Evolutionary conservation across 2,888 invertebrate genomes (phyloP), one percentile per base, ranked within the genome.

Genomic region (Rhimphoctona megacephalus): DNA sequence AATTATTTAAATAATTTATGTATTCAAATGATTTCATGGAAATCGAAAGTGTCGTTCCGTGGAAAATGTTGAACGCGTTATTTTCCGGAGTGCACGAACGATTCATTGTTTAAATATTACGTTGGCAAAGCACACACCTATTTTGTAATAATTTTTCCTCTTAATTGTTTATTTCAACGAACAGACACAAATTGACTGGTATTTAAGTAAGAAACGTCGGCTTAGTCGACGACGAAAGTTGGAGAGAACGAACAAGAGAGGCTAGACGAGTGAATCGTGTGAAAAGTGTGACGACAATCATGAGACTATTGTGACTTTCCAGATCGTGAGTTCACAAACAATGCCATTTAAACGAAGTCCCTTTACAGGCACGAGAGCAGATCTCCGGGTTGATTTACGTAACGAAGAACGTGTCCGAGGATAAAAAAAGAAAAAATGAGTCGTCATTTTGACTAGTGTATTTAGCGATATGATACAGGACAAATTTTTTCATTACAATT

Each of bases 401-500:
- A 30, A 61, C 61, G 30, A 30, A 49, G 2, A 66, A n/a, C 30
- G 14, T 33, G 7, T 43, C 1, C 1, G 8, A 25, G 46, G 77
- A 79, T 33, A 9, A 85, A 69, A 82, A 74, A 39, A 6, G 39
- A 52, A 76, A 79, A 85, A 64, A 30, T 7, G 11, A 66, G 19
- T 77, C n/a, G 67, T 88, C 86, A 89, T 92, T 91, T 91, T 92
- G 92, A 92, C 92, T 92, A 92, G 92, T 92, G 89, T 92, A 92
- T 92, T 92, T 92, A 92, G 90, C 91, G 90, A 91, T 92, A 92
- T 92, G 80, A 90, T 92, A 92, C 92, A 92, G 90, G 87, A 92
- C 89, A 91, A 90, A 87, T 88, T 89, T 90, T 88, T 90, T 81
- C 83, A 83, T 84, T 88, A 89, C 84, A 81, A 66, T 84, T 78